phyloP scores from a whole-genome alignment of 2,113 vertebrate genomes.

The Thamnaconus septentrionalis region DNA sequence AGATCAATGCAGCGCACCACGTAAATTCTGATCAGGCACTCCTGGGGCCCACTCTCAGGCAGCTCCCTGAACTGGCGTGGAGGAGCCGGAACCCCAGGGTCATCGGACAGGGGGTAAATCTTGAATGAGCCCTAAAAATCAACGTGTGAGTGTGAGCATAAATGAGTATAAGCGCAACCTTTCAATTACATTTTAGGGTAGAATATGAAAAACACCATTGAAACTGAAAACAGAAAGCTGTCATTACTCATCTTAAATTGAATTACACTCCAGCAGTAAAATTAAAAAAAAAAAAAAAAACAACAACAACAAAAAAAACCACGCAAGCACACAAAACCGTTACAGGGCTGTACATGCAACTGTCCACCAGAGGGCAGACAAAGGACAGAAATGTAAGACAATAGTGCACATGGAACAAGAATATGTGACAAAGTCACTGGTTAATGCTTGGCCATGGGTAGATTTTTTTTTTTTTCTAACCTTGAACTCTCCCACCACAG shows the following conservation, averaged over 20 bases:
- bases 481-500: slow-evolving; percentile 97
- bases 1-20: slow-evolving; percentile 84
- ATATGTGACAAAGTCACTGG: no score
- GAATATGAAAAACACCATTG: no score
- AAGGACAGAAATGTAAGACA: not conserved
- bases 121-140: slow-evolving; percentile 86
- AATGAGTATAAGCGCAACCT: no score
- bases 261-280: not conserved
- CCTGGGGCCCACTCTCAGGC: slow-evolving; percentile 90
- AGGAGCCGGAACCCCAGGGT: slow-evolving; percentile 80
- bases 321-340: no score
- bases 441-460: no score
- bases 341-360: not conserved
- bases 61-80: slow-evolving; percentile 92
- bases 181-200: no score
- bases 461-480: slow-evolving; percentile 56
- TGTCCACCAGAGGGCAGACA: slow-evolving; percentile 61
- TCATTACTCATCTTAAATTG: not conserved
- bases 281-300: not conserved
- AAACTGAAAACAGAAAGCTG: not conserved
- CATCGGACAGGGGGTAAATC: slow-evolving; percentile 87
- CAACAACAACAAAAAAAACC: no score
- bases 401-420: no score
- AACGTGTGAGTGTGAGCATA: not conserved
- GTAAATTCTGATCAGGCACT: slow-evolving; percentile 92